These are phyloP conservation scores for Phalacrocorax brasilianus DNA, from an alignment of 2,113 vertebrate species.

Conservation along the genomic window DNA sequence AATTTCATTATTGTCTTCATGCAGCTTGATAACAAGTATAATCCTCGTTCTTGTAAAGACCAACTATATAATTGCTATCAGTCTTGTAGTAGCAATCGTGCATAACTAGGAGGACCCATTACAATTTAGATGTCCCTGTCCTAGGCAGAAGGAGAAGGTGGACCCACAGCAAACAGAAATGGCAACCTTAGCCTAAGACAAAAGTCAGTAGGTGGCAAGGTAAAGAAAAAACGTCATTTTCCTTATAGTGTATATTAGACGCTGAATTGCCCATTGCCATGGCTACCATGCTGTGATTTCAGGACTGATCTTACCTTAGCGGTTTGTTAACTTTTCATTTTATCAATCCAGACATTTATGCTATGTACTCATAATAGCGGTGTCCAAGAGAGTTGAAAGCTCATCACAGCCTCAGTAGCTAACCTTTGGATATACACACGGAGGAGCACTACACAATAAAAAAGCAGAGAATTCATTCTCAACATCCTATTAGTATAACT, in stretches of 20 bases:
- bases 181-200: neutral
- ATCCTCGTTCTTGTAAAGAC: neutral
- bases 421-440: neutral
- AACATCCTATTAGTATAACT: neutral
- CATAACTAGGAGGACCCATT: neutral
- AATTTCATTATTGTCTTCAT: neutral
- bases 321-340: conserved; percentile 3
- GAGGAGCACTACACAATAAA: neutral
- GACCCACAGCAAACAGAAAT: neutral
- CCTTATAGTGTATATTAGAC: neutral
- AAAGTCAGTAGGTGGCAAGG: neutral
- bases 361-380: neutral
- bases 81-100: neutral
- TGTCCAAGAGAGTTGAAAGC: neutral
- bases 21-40: neutral
- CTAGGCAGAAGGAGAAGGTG: neutral
- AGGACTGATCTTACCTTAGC: neutral
- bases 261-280: neutral
- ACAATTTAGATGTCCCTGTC: neutral
- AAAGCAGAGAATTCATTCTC: neutral
- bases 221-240: neutral
- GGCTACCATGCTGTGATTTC: neutral
- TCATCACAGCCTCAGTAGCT: neutral
- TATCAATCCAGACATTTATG: neutral
- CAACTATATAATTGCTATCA: neutral